Evolutionary conservation across 2,113 vertebrate species (phyloP).

Genomic region (Pseudorhombus dupliciocellatus): DNA sequence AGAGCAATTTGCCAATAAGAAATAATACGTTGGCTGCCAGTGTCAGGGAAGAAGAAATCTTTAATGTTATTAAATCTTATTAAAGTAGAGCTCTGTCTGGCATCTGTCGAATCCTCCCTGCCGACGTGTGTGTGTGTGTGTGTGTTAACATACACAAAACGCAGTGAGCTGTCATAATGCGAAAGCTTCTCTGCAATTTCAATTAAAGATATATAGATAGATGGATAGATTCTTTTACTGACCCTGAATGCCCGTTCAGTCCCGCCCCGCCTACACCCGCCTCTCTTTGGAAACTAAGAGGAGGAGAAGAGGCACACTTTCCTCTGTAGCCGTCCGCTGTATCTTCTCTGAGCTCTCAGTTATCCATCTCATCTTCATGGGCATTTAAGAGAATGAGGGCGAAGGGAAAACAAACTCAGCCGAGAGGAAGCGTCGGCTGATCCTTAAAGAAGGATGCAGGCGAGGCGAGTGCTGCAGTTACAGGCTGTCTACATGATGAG

Average conservation of each 20-base stretch:
- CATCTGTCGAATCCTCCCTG: constrained; percentile 50
- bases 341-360: constrained; percentile 57
- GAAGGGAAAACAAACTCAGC: constrained; percentile 63
- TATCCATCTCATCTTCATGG: constrained; percentile 80
- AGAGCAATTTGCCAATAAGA: constrained; percentile 58
- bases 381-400: constrained; percentile 76
- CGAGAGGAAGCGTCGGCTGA: constrained; percentile 59
- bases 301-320: constrained; percentile 49
- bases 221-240: too few relatives aligned
- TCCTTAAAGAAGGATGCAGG: constrained; percentile 60
- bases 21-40: constrained; percentile 44
- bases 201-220: constrained; percentile 15
- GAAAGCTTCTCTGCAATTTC: constrained; percentile 30
- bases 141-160: constrained; percentile 15
- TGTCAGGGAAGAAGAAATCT: constrained; percentile 49
- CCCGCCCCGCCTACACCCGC: not conserved
- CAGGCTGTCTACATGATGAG: not conserved
- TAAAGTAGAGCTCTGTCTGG: constrained; percentile 63
- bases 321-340: constrained; percentile 45
- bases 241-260: constrained; percentile 15
- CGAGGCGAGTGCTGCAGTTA: constrained; percentile 21
- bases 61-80: constrained; percentile 63
- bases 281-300: constrained; percentile 56
- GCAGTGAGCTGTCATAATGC: constrained; percentile 40
- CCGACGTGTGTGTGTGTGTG: constrained; percentile 10